Percentiles rank a stretch among this genome's conserved stretches.
Conservation (phyloP, 53 echinoderm and acorn worm genomes). For the Zoroaster sp. region DNA sequence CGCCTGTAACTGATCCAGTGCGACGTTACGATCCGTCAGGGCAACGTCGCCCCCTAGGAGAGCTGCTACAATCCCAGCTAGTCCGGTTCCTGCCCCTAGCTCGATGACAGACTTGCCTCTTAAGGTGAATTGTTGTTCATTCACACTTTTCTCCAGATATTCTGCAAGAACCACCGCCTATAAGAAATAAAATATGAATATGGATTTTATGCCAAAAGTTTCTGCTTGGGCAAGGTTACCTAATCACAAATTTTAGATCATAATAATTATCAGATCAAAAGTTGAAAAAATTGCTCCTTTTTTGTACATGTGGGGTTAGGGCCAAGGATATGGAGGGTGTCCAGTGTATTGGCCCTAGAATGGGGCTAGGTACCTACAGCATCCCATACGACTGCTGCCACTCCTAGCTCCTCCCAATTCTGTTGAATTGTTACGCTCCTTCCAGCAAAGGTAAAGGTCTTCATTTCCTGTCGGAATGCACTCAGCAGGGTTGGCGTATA, state of each 20-base stretch:
- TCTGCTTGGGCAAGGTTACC: too few relatives aligned
- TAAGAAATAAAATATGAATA: neutral
- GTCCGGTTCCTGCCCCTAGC: conserved; percentile 96
- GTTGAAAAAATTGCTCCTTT: too few relatives aligned
- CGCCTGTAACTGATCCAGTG: conserved; percentile 65
- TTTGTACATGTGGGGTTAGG: too few relatives aligned
- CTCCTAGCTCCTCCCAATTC: conserved; percentile 91
- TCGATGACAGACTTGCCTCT: conserved; percentile 71
- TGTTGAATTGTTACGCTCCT: conserved; percentile 71
- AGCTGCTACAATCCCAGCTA: conserved; percentile 84
- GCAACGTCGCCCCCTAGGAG: conserved; percentile 64
- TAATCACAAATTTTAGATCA: too few relatives aligned
- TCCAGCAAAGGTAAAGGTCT: conserved; percentile 63
- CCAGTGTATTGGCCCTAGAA: too few relatives aligned
- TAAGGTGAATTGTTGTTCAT: conserved; percentile 25
- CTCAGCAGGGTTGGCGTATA: conserved; percentile 67
- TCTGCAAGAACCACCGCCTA: conserved; percentile 95
- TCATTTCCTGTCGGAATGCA: conserved; percentile 56
- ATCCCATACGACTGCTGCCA: conserved; percentile 99
- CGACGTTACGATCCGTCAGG: conserved; percentile 72
- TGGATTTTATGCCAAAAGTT: neutral
- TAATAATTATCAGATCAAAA: too few relatives aligned
- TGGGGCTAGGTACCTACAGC: too few relatives aligned
- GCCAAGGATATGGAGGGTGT: too few relatives aligned
- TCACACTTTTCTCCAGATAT: conserved; percentile 67